Evolutionary conservation across 2,797 vertebrate species (phyloP).

Genomic region (Hyperoplus lanceolatus): DNA sequence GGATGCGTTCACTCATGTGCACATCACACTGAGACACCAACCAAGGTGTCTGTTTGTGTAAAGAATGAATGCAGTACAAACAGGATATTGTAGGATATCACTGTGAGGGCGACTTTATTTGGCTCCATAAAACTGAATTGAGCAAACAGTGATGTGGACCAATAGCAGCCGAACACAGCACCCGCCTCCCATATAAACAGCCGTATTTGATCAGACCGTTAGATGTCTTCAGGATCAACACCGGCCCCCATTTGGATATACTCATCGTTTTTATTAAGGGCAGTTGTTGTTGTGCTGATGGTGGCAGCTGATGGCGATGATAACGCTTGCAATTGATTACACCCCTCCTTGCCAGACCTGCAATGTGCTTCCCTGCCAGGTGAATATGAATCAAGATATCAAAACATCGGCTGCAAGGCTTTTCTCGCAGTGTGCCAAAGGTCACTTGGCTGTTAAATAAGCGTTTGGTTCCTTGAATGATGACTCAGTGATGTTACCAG

Average conservation of each 20-base stretch:
- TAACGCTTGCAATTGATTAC: constrained; percentile 46
- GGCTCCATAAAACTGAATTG: constrained; percentile 44
- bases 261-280: constrained; percentile 44
- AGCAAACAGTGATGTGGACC: constrained; percentile 44
- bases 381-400: constrained; percentile 50
- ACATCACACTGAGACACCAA: constrained; percentile 11
- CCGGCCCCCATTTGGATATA: constrained; percentile 40
- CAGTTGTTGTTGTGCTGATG: constrained; percentile 49
- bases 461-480: constrained; percentile 47
- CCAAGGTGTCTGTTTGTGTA: constrained; percentile 50
- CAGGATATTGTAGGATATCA: constrained; percentile 55
- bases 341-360: constrained; percentile 13
- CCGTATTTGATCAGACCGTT: constrained; percentile 35
- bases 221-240: constrained; percentile 15
- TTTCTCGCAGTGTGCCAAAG: constrained; percentile 32
- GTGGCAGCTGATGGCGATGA: constrained; percentile 38
- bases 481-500: constrained; percentile 44
- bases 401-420: constrained; percentile 40
- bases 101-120: constrained; percentile 39
- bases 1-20: no score
- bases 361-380: constrained; percentile 29
- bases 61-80: constrained; percentile 40
- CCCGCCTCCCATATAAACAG: constrained; percentile 42
- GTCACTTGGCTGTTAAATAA: constrained; percentile 35
- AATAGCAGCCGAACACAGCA: constrained; percentile 40